A percentile compares a stretch with the other conserved stretches of the same genome.
These are phyloP conservation scores for Eptesicus fuscus DNA, from an alignment of 2,113 vertebrate species.

Conservation along the genomic window DNA sequence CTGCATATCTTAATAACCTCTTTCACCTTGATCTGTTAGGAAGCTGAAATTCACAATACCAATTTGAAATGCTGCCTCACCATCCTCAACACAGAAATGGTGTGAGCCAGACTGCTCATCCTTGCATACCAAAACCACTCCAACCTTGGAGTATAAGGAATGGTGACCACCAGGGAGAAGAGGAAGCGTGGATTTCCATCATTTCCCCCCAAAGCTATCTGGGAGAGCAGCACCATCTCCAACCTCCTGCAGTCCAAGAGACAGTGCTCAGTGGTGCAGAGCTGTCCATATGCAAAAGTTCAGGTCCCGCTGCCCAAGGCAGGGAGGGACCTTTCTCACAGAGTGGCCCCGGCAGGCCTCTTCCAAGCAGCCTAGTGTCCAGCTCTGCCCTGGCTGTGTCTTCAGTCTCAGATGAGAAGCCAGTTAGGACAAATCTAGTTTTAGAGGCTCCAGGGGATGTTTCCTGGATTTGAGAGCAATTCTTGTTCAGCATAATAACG, in stretches of 20 bases:
- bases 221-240: background rate
- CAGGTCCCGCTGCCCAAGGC: background rate
- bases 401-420: background rate
- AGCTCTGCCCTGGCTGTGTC: background rate
- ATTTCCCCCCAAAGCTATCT: background rate
- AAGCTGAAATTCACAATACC: background rate
- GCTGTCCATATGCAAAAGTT: accelerated
- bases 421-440: background rate
- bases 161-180: background rate
- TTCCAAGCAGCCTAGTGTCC: background rate
- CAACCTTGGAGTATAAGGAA: background rate
- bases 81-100: accelerated
- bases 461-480: background rate
- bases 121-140: background rate
- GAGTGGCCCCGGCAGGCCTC: accelerated
- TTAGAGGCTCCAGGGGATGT: background rate
- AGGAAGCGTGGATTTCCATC: background rate
- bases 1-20: background rate
- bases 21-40: accelerated
- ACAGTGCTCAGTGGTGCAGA: accelerated
- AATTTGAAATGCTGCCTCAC: background rate
- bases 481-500: background rate
- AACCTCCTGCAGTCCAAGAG: accelerated
- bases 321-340: background rate
- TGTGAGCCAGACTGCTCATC: accelerated